Evolutionary conservation across 2,113 vertebrate species (phyloP).

Genomic region (Saguinus imperator): DNA sequence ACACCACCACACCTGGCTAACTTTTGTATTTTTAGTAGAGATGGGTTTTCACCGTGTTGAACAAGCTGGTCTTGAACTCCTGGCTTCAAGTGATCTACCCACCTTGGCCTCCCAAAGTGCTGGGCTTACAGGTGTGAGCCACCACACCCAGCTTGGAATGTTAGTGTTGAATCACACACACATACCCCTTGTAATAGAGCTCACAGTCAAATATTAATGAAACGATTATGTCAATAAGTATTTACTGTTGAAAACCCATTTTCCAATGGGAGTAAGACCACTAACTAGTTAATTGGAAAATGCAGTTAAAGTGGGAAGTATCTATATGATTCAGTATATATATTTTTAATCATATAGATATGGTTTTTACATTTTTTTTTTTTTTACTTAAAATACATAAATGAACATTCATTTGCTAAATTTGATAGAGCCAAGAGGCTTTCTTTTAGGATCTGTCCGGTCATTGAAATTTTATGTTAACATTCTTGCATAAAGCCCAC

Average conservation of each 20-base stretch:
- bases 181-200: neutral
- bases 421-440: neutral
- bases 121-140: no score
- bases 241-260: neutral
- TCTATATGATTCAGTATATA: neutral
- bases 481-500: neutral
- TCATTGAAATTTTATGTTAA: neutral
- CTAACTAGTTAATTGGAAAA: slow-evolving; percentile 15
- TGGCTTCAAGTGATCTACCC: no score
- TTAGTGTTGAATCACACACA: neutral
- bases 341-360: neutral
- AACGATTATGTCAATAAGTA: neutral
- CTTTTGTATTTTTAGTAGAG: no score
- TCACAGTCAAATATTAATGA: neutral
- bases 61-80: no score
- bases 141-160: no score
- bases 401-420: neutral
- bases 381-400: slow-evolving; percentile 4
- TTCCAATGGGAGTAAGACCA: neutral
- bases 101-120: no score
- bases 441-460: neutral
- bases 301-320: neutral
- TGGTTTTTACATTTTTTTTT: neutral
- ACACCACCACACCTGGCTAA: no score
- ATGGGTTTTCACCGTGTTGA: no score